Evolutionary conservation across 2,113 vertebrate species (phyloP), one percentile per base, ranked within the genome.

Genomic region (Syngnathus scovelli): DNA sequence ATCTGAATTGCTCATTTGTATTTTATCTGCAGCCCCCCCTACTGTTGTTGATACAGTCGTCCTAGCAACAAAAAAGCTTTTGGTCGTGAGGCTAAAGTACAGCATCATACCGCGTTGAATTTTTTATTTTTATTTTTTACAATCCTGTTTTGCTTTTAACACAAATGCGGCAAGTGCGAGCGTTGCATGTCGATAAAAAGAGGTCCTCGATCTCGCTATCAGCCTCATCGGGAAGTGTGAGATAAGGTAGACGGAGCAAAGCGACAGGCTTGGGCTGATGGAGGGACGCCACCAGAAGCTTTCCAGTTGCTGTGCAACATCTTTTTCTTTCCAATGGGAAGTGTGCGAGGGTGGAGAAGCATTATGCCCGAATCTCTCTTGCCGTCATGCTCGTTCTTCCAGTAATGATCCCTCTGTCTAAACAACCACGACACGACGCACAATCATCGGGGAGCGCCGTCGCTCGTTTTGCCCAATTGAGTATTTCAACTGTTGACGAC

Each of bases 161-260:
- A 1, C 21, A 15, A 78, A 74, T 67, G 64, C 46, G 74, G 73
- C 78, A 79, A 41, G 69, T 11, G 49, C 55, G 61, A 67, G 62
- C 60, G 67, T 71, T 58, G 68, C 48, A 65, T 41, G 27, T 44
- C 74, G 66, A 69, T 51, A 6, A 46, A 64, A 19, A 48, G 9
- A 37, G 52, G 60, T 69, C 62, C 54, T 56, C 27, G 37, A 52
- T 54, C 38, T 74, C 65, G 46, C 70, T 70, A 54, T 75, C 67
- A 61, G 64, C 41, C 54, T 77, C 75, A 72, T 79, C 68, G 67
- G 64, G 67, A 48, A 67, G 70, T 74, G 75, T 52, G 15, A 61
- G 74, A 78, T 79, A 70, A 78, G 69, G 67, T 75, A 18, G 55
- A 46, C 68, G 69, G 13, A 82, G 79, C 71, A 54, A 65, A 70